Conservation (phyloP, 2,797 vertebrate species). For the Hydrocynus forskahlii region DNA sequence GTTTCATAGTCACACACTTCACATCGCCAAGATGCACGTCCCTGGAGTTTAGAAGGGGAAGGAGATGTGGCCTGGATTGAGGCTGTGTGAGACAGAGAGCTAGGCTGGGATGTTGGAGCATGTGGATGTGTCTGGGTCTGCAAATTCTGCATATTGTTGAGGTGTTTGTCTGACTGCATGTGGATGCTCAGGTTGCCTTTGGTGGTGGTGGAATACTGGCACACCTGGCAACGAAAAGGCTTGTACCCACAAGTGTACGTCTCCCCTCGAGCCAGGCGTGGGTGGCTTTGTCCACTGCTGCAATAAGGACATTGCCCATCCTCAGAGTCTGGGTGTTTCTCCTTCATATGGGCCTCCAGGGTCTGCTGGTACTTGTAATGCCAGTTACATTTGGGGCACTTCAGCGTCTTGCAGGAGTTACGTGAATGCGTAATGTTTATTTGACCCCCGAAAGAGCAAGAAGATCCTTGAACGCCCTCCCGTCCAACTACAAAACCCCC, state of each 20-base stretch:
- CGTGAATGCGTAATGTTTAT: conserved; percentile 99
- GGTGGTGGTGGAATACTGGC: conserved; percentile 99
- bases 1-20: conserved; percentile 99
- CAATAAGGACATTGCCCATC: conserved; percentile 91
- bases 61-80: conserved; percentile 71
- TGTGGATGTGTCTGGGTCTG: conserved; percentile 71
- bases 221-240: conserved; percentile 99
- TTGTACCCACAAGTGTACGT: conserved; percentile 99
- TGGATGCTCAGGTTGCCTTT: conserved; percentile 99
- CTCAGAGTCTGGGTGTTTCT: conserved; percentile 96
- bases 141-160: conserved; percentile 97
- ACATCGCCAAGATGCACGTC: conserved; percentile 91
- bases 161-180: conserved; percentile 99
- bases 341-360: conserved; percentile 98
- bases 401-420: conserved; percentile 98
- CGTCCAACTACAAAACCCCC: conserved; percentile 66
- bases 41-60: conserved; percentile 88
- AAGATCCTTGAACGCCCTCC: conserved; percentile 85
- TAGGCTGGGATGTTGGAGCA: conserved; percentile 61
- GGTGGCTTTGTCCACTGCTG: conserved; percentile 94
- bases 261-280: conserved; percentile 94
- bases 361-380: conserved; percentile 99
- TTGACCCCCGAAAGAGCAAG: conserved; percentile 85
- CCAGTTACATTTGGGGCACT: conserved; percentile 99
- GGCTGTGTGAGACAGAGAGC: conserved; percentile 62